These are phyloP conservation scores for Tenebrosternarchus preto DNA, from an alignment of 2,113 vertebrate genomes.

Conservation along the genomic window DNA sequence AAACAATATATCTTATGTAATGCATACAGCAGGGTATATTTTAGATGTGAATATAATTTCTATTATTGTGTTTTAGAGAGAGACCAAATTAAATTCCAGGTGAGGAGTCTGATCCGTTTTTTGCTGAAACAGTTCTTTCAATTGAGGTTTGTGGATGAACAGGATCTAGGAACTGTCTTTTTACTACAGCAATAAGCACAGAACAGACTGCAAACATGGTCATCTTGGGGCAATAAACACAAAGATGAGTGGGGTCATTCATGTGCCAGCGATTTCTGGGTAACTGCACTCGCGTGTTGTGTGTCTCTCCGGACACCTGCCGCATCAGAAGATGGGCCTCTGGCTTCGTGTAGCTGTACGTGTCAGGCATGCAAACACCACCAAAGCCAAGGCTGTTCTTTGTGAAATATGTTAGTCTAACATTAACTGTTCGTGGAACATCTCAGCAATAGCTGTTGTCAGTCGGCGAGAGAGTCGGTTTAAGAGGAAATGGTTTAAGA, in stretches of 20 bases:
- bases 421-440: neutral
- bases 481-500: slow-evolving; percentile 2
- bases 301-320: neutral
- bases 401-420: neutral
- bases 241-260: slow-evolving; percentile 32
- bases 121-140: neutral
- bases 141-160: neutral
- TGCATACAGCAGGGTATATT: too few relatives aligned
- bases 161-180: slow-evolving; percentile 25
- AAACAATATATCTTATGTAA: too few relatives aligned
- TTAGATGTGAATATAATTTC: neutral
- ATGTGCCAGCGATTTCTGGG: slow-evolving; percentile 13
- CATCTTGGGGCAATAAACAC: slow-evolving; percentile 40
- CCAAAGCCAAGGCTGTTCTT: slow-evolving; percentile 12
- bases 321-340: neutral
- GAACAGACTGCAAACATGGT: slow-evolving; percentile 23
- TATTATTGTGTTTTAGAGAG: neutral
- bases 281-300: slow-evolving; percentile 11
- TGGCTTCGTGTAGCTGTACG: neutral
- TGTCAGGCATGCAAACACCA: slow-evolving; percentile 5
- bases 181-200: slow-evolving; percentile 40
- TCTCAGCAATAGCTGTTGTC: neutral
- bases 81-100: slow-evolving; percentile 42
- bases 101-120: neutral
- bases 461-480: neutral